Conservation (phyloP, 1,140 invertebrate species). For the Nymphalis io region DNA sequence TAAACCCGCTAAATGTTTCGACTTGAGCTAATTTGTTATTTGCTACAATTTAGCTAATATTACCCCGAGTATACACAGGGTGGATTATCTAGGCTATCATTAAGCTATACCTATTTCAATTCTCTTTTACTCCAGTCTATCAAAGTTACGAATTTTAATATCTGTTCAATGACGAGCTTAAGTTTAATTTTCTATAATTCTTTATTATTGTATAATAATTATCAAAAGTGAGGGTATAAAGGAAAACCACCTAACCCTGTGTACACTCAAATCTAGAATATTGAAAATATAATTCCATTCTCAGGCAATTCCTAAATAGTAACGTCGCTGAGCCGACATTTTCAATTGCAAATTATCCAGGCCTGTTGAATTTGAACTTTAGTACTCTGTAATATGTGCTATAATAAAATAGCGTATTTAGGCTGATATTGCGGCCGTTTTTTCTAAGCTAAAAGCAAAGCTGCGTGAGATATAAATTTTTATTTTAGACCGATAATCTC, state of each 20-base stretch:
- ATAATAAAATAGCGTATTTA: constrained; percentile 18
- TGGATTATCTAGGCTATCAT: constrained; percentile 5
- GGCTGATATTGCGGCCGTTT: constrained; percentile 22
- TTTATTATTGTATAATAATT: constrained; percentile 39
- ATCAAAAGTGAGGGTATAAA: constrained; percentile 37
- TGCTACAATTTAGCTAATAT: constrained; percentile 37
- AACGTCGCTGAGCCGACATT: constrained; percentile 31
- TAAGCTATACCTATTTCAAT: constrained; percentile 33
- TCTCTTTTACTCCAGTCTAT: constrained; percentile 30
- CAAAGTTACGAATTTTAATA: constrained; percentile 32
- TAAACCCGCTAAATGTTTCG: constrained; percentile 42
- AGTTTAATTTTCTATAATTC: constrained; percentile 23
- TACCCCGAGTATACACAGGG: constrained; percentile 33
- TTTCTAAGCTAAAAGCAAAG: constrained; percentile 31
- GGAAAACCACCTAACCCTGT: constrained; percentile 21
- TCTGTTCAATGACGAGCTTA: constrained; percentile 13
- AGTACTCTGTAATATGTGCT: constrained; percentile 20
- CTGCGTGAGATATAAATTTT: constrained; percentile 26
- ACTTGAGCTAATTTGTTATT: constrained; percentile 40
- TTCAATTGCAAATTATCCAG: constrained; percentile 32
- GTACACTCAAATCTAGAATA: constrained; percentile 30
- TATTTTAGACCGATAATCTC: constrained; percentile 31
- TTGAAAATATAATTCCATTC: constrained; percentile 34
- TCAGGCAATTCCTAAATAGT: constrained; percentile 39
- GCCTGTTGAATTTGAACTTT: constrained; percentile 24